Conservation (phyloP, 2,797 vertebrate genomes). For the Pangasius macronema region DNA sequence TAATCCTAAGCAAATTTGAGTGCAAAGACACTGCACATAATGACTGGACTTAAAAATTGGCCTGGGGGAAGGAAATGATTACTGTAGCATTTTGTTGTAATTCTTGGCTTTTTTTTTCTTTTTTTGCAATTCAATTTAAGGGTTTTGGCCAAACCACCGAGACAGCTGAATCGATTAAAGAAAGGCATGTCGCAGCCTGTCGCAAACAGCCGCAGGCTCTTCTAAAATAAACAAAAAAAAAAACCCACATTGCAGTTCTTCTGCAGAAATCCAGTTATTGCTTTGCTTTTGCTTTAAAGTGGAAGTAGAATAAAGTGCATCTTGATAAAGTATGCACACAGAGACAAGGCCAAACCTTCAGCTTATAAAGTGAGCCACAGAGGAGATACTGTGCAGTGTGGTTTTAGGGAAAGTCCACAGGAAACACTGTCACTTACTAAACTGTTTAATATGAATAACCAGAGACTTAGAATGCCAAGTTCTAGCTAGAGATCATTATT, state of each 20-base stretch:
- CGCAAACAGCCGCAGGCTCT: background rate
- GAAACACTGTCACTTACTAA: background rate
- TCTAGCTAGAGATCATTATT: background rate
- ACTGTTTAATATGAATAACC: background rate
- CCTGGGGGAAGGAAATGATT: constrained; percentile 3
- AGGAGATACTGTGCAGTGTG: background rate
- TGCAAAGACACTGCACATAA: background rate
- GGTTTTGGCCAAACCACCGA: background rate
- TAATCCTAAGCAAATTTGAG: background rate
- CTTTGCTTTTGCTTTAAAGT: constrained; percentile 15
- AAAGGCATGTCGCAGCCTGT: background rate
- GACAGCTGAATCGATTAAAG: background rate
- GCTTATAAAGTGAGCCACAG: background rate
- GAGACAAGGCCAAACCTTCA: background rate
- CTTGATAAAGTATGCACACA: background rate
- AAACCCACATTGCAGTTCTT: background rate
- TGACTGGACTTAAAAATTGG: constrained; percentile 12
- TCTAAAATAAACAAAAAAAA: background rate
- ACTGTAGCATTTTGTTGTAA: background rate
- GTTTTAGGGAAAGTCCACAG: background rate
- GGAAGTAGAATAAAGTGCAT: background rate
- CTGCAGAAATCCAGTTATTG: background rate
- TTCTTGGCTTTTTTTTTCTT: too few species aligned
- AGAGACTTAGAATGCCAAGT: background rate
- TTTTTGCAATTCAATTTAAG: background rate